A percentile compares a stretch with the other conserved stretches of the same genome.
Evolutionary conservation across 2,797 vertebrate genomes (phyloP).

Genomic region (Notoglanidium macrostoma): DNA sequence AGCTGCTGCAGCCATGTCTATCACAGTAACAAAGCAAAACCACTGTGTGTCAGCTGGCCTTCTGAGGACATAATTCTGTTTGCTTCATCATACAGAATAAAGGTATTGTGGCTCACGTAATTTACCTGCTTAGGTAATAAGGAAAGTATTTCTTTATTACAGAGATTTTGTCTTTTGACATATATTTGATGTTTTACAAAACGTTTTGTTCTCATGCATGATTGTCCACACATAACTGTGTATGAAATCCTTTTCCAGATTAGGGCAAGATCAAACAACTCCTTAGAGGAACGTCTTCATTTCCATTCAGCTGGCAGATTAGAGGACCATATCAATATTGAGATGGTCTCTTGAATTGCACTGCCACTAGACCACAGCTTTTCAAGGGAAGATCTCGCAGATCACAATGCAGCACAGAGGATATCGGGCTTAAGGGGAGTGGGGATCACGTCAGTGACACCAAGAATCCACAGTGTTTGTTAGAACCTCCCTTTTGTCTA

Average conservation of each 20-base stretch:
- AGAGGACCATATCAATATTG: conserved; percentile 59
- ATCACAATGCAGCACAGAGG: conserved; percentile 62
- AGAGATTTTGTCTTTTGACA: conserved; percentile 3
- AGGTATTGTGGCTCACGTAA: neutral
- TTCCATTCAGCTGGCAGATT: conserved; percentile 60
- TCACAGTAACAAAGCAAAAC: conserved; percentile 17
- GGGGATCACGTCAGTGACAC: conserved; percentile 38
- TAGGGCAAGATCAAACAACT: conserved; percentile 54
- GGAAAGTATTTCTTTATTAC: conserved; percentile 11
- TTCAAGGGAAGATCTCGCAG: conserved; percentile 66
- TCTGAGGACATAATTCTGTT: conserved; percentile 4
- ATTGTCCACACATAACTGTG: conserved; percentile 33
- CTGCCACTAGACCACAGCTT: conserved; percentile 46
- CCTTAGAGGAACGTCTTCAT: conserved; percentile 55
- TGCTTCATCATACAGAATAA: neutral
- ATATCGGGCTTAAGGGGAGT: conserved; percentile 43
- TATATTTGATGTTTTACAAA: conserved; percentile 24
- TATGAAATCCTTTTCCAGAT: conserved; percentile 47
- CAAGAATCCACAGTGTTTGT: conserved; percentile 51
- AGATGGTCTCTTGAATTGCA: conserved; percentile 52
- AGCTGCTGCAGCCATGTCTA: conserved; percentile 17
- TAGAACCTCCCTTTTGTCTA: conserved; percentile 74
- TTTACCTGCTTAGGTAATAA: conserved; percentile 6
- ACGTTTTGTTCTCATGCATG: neutral
- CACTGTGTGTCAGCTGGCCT: conserved; percentile 17